phyloP scores from a whole-genome alignment of 2,113 vertebrate genomes.

The Pao palembangensis region DNA sequence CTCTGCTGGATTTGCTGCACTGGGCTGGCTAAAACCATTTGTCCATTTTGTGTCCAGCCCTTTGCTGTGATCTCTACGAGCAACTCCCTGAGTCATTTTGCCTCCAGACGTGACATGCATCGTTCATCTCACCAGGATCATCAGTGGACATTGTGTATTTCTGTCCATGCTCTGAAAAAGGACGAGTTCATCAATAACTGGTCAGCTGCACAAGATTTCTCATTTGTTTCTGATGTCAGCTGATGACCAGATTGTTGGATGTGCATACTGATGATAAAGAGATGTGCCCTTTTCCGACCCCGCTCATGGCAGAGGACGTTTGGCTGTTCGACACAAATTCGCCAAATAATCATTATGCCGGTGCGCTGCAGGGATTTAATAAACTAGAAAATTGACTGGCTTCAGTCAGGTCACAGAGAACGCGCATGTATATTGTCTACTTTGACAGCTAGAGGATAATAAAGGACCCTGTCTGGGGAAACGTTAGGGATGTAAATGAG shows the following conservation, averaged over 20 bases:
- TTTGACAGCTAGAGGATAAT: slow-evolving; percentile 42
- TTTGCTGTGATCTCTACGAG: no score
- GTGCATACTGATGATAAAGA: slow-evolving; percentile 59
- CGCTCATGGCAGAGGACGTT: slow-evolving; percentile 44
- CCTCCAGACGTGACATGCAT: background rate
- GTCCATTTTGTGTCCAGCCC: no score
- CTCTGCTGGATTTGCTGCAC: no score
- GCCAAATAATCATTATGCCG: slow-evolving; percentile 64
- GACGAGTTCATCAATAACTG: slow-evolving; percentile 48
- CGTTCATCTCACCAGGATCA: slow-evolving; percentile 2
- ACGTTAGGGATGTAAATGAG: slow-evolving; percentile 21
- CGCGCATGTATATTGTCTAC: slow-evolving; percentile 51
- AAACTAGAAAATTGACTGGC: slow-evolving; percentile 65
- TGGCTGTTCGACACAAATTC: slow-evolving; percentile 45
- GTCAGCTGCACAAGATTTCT: slow-evolving; percentile 49
- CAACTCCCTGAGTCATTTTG: no score
- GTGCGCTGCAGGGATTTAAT: slow-evolving; percentile 58
- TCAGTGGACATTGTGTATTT: slow-evolving; percentile 14
- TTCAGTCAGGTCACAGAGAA: slow-evolving; percentile 61
- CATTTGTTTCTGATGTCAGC: slow-evolving; percentile 65
- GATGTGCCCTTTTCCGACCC: slow-evolving; percentile 58
- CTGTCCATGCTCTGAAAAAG: slow-evolving; percentile 26
- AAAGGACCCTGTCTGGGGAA: slow-evolving; percentile 12
- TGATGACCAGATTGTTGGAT: slow-evolving; percentile 40
- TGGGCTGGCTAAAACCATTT: no score